A percentile compares a stretch with the other conserved stretches of the same genome.
Evolutionary conservation across 1,140 invertebrate species (phyloP).

Genomic region (Plutomurus gul): DNA sequence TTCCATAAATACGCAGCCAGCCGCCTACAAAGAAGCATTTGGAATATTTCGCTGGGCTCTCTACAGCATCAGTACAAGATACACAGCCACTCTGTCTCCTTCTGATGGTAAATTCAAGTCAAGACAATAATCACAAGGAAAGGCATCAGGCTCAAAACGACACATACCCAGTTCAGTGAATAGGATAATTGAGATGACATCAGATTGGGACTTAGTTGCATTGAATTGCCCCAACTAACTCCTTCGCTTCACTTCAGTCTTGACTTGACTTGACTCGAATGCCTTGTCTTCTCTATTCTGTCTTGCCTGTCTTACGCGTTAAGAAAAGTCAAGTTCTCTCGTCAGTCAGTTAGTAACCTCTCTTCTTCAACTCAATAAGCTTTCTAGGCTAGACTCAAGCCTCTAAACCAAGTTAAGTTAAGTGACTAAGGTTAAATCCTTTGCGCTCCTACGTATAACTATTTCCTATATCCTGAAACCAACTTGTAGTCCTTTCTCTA

Average conservation of each 20-base stretch:
- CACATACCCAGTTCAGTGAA: constrained; percentile 37
- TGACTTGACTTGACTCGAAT: no score
- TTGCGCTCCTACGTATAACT: not conserved
- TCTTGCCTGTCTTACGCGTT: not conserved
- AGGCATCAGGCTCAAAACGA: constrained; percentile 2
- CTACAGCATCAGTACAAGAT: no score
- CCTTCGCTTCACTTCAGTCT: no score
- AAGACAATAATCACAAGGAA: not conserved
- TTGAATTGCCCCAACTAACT: constrained; percentile 23
- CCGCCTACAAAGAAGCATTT: no score
- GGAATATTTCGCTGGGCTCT: no score
- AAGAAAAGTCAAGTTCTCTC: constrained; percentile 29
- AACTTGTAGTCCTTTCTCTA: no score
- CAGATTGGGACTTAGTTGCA: constrained; percentile 41
- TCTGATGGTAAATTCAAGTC: no score
- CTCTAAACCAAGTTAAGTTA: constrained; percentile 22
- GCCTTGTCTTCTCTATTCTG: not conserved
- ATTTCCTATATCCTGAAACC: no score
- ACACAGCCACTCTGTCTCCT: no score
- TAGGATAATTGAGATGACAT: constrained; percentile 47
- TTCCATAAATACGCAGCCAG: no score
- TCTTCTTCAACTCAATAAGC: constrained; percentile 26
- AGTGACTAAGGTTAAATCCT: constrained; percentile 29
- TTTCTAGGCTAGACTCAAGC: constrained; percentile 2
- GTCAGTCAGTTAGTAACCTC: constrained; percentile 26